Percentiles rank a stretch among this genome's conserved stretches.
Evolutionary conservation across 1,140 invertebrate genomes (phyloP).

Genomic region (Pseudomyrmex gracilis): DNA sequence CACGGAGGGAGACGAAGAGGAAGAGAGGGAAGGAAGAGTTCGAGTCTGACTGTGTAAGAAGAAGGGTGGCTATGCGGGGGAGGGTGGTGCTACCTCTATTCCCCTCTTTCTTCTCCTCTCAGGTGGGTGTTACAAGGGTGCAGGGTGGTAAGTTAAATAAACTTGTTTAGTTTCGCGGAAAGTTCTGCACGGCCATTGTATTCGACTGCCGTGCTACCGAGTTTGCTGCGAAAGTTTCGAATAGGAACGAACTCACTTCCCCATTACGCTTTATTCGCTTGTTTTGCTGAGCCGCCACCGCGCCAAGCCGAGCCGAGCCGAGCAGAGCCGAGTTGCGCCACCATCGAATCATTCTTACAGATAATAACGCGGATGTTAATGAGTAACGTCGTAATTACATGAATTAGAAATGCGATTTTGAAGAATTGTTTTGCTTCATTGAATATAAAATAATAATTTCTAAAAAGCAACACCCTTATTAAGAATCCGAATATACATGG

Average conservation of each 20-base stretch:
- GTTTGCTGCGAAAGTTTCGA: constrained; percentile 77
- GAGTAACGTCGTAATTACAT: constrained; percentile 41
- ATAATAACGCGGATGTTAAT: constrained; percentile 23
- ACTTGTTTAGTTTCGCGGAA: constrained; percentile 82
- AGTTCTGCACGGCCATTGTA: constrained; percentile 82
- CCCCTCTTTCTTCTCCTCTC: neutral
- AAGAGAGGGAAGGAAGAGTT: constrained; percentile 26
- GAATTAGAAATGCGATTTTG: neutral
- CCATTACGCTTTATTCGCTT: constrained; percentile 83
- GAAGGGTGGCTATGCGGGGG: constrained; percentile 26
- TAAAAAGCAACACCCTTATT: too few relatives aligned
- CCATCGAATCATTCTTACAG: constrained; percentile 1
- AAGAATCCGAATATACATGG: too few relatives aligned
- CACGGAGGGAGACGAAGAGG: constrained; percentile 50
- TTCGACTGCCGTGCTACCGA: constrained; percentile 78
- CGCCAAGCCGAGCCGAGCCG: neutral
- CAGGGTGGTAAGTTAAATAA: constrained; percentile 82
- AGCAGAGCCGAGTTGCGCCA: neutral
- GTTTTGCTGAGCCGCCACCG: constrained; percentile 73
- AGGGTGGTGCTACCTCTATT: constrained; percentile 31
- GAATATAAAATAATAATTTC: too few relatives aligned
- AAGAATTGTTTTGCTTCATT: neutral
- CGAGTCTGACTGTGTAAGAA: constrained; percentile 53
- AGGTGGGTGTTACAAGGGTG: constrained; percentile 63
- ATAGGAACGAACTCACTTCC: constrained; percentile 81